Conservation (phyloP, 92 coral and sea anemone genomes). For the Pocillopora meandrina region DNA sequence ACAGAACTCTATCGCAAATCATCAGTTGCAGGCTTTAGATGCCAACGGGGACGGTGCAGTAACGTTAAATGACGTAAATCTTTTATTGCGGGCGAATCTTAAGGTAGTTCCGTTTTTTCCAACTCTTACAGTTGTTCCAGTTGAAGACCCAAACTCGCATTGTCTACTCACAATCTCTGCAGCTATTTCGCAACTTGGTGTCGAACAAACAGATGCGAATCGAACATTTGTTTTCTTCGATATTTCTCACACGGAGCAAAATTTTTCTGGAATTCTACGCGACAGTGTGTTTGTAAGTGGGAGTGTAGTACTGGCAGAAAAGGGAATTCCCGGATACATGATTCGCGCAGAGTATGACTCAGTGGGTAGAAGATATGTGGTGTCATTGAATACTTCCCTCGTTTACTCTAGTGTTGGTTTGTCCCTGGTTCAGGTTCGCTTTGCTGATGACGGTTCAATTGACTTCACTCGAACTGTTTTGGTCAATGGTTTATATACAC, state of each 20-base stretch:
- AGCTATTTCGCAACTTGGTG: constrained; percentile 30
- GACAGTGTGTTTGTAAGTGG: constrained; percentile 32
- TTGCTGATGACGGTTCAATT: constrained; percentile 33
- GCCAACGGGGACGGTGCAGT: constrained; percentile 57
- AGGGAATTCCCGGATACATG: constrained; percentile 30
- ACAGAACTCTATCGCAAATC: constrained; percentile 32
- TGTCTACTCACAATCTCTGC: constrained; percentile 57
- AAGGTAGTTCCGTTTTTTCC: constrained; percentile 40
- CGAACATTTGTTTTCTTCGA: constrained; percentile 34
- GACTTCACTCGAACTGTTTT: constrained; percentile 34
- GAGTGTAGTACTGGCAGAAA: constrained; percentile 13
- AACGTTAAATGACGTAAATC: constrained; percentile 47
- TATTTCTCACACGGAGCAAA: constrained; percentile 24
- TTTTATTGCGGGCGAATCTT: constrained; percentile 38
- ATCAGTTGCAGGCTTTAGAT: constrained; percentile 53
- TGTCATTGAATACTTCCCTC: constrained; percentile 50
- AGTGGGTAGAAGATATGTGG: constrained; percentile 24
- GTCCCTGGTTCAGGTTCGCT: constrained; percentile 47
- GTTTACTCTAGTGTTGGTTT: constrained; percentile 45
- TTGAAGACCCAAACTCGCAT: constrained; percentile 52
- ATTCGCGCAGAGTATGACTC: constrained; percentile 33
- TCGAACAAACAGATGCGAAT: constrained; percentile 7
- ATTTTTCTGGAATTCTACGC: constrained; percentile 9
- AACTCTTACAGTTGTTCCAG: constrained; percentile 40
- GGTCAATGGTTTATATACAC: constrained; percentile 31